Percentiles rank a stretch among this genome's conserved stretches.
phyloP scores from a whole-genome alignment of 2,888 invertebrate genomes.

The Patella depressa region DNA sequence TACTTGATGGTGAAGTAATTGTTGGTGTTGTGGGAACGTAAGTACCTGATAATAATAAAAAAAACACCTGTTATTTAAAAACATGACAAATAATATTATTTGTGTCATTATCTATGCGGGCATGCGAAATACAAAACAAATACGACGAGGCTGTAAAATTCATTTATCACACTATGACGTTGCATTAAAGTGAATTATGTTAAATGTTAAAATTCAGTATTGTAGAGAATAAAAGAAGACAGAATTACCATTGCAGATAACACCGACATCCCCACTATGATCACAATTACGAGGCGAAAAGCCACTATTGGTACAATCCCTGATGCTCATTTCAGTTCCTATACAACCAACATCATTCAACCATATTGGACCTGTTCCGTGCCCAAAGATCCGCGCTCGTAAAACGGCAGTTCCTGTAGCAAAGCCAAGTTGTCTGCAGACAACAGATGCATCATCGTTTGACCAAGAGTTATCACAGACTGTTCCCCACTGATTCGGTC shows the following conservation, averaged over 20 bases:
- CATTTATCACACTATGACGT: no score
- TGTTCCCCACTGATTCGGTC: constrained; percentile 59
- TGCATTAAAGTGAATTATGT: no score
- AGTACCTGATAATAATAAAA: background rate
- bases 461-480: constrained; percentile 63
- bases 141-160: no score
- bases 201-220: no score
- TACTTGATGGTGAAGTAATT: background rate
- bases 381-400: constrained; percentile 23
- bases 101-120: no score
- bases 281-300: constrained; percentile 39
- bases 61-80: no score
- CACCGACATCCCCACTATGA: constrained; percentile 42
- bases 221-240: no score
- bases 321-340: constrained; percentile 37
- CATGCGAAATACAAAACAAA: no score
- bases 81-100: no score
- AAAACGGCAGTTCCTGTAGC: constrained; percentile 47
- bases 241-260: constrained; percentile 36
- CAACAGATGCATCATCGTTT: constrained; percentile 56
- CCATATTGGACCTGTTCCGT: constrained; percentile 46
- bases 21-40: background rate
- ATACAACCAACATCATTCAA: constrained; percentile 41
- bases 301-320: constrained; percentile 35
- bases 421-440: constrained; percentile 56